Base-by-base conservation (phyloP, 2,797 vertebrate genomes). In the Leuciscus waleckii region DNA sequence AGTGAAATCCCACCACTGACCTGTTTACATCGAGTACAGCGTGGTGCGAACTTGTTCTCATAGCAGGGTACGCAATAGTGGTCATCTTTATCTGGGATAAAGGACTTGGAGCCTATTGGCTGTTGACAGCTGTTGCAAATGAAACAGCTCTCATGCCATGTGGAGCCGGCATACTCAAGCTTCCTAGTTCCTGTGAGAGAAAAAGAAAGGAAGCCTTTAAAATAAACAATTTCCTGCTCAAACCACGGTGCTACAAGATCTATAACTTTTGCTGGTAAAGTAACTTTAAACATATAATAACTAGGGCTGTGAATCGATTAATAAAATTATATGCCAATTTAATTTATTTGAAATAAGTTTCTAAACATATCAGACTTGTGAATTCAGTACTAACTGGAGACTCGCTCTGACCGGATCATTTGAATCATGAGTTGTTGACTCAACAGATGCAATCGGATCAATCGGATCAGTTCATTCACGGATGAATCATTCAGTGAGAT, bases 21-120 rank as follows among this genome's bases (percentile, higher is more conserved):
- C 97, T 99, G 98, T 96, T 97, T 98, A 96, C 98, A 99, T 84
- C 96, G 97, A 49, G 97, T 98, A 89, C 98, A 99, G 88, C 98
- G 97, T 5, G 98, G 98, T n/a, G 98, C 97, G 0, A 99, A 98
- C 95, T 99, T 99, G 95, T 96, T 98, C 94, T 99, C 98, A 0
- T 99, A 99, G 90, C 98, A 99, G 89, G 97, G 91, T 77, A 99
- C 98, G 7, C 98, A 99, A 95, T 99, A 99, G 93, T 99, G 97
- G 81, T 98, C 97, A 23, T 97, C 97, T 90, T 99, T 97, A 93
- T 99, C 98, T 0, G 98, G 98, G 93, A 99, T 98, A 91, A 99
- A 99, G 89, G 98, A 99, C 46, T 97, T 96, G 0, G 98, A 98
- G 71, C 98, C 98, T 1, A 99, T 98, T 1, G 98, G 98, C 94